Evolutionary conservation across 2,888 invertebrate species (phyloP).

Genomic region (Dinocampus coccinellae): DNA sequence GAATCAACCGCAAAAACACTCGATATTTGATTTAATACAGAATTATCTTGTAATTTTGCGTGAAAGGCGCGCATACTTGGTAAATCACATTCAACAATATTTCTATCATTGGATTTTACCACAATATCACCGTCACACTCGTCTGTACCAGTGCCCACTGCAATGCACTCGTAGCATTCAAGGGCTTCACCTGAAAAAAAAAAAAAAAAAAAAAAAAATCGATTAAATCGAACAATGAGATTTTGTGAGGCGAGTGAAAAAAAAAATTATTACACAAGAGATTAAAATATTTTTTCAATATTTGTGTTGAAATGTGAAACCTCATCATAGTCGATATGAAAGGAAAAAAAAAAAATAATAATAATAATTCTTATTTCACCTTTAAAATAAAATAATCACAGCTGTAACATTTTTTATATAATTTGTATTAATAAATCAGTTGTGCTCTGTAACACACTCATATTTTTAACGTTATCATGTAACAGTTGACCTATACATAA

Average conservation of each 20-base stretch:
- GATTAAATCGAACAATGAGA: not conserved
- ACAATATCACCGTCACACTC: conserved; percentile 51
- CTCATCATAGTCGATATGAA: not conserved
- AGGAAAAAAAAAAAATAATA: not conserved
- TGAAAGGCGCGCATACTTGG: conserved; percentile 47
- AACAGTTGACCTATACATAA: not conserved
- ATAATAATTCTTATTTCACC: not conserved
- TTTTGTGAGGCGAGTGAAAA: not conserved
- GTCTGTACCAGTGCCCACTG: conserved; percentile 41
- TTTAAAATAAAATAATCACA: not conserved
- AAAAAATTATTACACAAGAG: not conserved
- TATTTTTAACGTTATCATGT: not conserved
- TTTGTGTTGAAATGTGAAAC: not conserved
- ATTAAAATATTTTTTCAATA: not conserved
- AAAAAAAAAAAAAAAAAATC: not conserved
- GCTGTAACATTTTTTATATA: not conserved
- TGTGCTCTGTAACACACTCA: not conserved
- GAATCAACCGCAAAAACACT: conserved; percentile 53
- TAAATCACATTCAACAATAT: conserved; percentile 50
- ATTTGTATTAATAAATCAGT: not conserved
- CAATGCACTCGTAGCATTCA: conserved; percentile 58
- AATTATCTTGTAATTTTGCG: conserved; percentile 36
- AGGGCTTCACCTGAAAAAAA: conserved; percentile 51
- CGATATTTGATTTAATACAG: conserved; percentile 40
- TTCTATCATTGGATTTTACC: conserved; percentile 28